Conservation (phyloP, 2,113 vertebrate genomes). For the Macrotis lagotis region DNA sequence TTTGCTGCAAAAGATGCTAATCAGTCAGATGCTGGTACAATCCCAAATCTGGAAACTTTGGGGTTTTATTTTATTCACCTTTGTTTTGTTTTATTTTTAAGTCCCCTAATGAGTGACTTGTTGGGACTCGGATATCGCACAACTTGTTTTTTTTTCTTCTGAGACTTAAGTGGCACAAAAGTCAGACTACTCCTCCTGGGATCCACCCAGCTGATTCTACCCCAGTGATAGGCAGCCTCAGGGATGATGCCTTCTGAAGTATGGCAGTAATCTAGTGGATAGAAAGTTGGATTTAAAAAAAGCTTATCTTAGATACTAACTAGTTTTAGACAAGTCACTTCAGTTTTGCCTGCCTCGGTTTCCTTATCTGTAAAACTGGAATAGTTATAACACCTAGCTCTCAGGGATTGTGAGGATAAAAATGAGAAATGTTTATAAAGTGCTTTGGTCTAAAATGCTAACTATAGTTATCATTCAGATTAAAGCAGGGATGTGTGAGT, state of each 20-base stretch:
- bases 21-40: neutral
- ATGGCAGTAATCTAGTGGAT: neutral
- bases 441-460: neutral
- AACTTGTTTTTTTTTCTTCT: neutral
- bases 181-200: neutral
- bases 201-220: neutral
- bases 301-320: neutral
- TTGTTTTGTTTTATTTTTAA: constrained; percentile 49
- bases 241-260: neutral
- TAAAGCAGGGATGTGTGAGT: neutral
- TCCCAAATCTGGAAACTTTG: constrained; percentile 34
- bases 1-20: constrained; percentile 61
- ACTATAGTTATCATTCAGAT: neutral
- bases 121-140: neutral
- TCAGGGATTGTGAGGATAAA: neutral
- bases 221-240: neutral
- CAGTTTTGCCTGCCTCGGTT: neutral
- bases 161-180: neutral
- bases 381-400: neutral
- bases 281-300: neutral
- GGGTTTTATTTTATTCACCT: constrained; percentile 45
- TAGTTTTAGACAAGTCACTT: neutral
- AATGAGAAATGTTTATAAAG: neutral
- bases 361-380: neutral
- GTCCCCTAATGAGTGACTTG: constrained; percentile 63